phyloP scores from a whole-genome alignment of 2,113 vertebrate species.

The Chaenogobius annularis region DNA sequence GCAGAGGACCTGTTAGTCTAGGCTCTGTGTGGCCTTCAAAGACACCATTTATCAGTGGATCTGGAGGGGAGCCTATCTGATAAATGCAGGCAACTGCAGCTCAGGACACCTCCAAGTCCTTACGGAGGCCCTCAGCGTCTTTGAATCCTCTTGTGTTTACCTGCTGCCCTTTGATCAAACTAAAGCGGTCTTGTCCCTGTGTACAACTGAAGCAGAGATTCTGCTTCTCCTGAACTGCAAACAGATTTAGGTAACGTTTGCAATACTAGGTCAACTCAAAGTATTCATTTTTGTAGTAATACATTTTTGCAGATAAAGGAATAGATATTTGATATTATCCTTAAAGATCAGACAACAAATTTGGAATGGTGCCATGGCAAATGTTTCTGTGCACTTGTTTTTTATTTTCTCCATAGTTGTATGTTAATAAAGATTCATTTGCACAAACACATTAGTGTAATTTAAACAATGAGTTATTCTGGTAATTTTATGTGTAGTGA shows the following conservation, averaged over 20 bases:
- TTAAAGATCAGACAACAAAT: not conserved
- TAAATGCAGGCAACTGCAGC: constrained; percentile 52
- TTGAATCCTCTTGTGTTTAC: constrained; percentile 74
- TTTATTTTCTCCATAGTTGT: not conserved
- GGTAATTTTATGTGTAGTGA: too few species aligned
- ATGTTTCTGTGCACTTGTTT: not conserved
- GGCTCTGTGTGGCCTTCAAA: constrained; percentile 75
- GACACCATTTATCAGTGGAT: constrained; percentile 70
- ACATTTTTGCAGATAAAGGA: not conserved
- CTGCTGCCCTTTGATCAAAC: constrained; percentile 66
- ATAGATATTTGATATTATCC: too few species aligned
- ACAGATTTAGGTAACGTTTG: not conserved
- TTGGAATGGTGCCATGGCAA: not conserved
- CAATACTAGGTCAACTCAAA: not conserved
- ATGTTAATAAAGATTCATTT: too few species aligned
- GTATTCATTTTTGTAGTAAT: not conserved
- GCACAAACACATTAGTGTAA: too few species aligned
- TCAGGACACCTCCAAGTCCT: constrained; percentile 59
- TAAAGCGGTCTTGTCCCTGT: constrained; percentile 56
- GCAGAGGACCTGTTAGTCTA: constrained; percentile 56
- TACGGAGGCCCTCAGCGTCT: constrained; percentile 58
- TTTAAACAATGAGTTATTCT: too few species aligned
- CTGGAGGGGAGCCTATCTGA: constrained; percentile 72
- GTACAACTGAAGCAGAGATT: not conserved
- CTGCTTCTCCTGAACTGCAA: not conserved